Evolutionary conservation across 2,797 vertebrate species (phyloP), one percentile per base, ranked within the genome.

Genomic region (Oreochromis mossambicus): DNA sequence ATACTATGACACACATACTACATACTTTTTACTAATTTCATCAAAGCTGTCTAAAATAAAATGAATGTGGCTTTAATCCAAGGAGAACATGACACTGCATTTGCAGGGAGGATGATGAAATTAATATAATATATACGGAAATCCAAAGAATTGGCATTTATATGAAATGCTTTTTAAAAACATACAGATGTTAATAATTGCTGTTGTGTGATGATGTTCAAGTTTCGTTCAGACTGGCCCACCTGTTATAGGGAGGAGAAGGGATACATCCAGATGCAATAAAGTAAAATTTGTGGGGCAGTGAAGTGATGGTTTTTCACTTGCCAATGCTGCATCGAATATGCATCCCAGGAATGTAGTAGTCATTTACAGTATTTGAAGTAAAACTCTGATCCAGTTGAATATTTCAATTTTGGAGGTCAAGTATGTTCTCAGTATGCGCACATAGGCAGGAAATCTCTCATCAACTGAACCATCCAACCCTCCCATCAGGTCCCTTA

Each of bases 261-360:
- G 10, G 3, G 56, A 34, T 48, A 19, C 48, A 50, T 36, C 34
- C 58, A 63, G 32, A 36, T 10, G 34, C 56, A 61, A 34, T 34
- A 34, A 61, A 61, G 38, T 21, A 8, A 21, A 3, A 46, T 70
- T 70, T 70, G 5, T 43, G 66, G 38, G 14, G 8, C 21, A 43
- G 21, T 26, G 46, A 48, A 48, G 46, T 48, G 51, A 21, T 19
- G 6, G n/a, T 52, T 21, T 21, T 13, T 52, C 51, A 54, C n/a
- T 12, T 52, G n/a, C n/a, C 11, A 13, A 13, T 13, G 66, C 9
- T 70, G 66, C 14, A 0, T 0, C 46, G 0, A 26, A 26, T 15
- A 1, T 41, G 38, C 38, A 68, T 43, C 38, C 21, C 21, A 70
- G 63, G 63, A 43, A 43, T 26, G 38, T 6, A 15, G 8, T 41